Percentiles rank a stretch among this genome's conserved stretches.
Evolutionary conservation across 1,140 invertebrate genomes (phyloP).

Genomic region (Babylonia areolata): DNA sequence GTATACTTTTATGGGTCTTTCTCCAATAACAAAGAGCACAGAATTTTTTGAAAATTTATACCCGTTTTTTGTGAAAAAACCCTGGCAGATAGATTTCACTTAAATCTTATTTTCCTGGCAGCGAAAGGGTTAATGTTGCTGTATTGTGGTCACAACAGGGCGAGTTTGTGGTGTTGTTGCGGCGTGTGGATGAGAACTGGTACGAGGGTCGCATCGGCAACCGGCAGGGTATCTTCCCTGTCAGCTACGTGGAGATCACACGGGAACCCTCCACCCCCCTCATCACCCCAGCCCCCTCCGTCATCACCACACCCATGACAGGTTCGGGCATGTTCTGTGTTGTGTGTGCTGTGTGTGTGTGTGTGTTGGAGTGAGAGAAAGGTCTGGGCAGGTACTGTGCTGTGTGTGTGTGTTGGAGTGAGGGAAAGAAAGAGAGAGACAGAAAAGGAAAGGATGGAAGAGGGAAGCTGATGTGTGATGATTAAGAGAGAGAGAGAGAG

Average conservation of each 20-base stretch:
- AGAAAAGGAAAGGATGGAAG: too few relatives aligned
- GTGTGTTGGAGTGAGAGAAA: neutral
- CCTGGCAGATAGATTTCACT: too few relatives aligned
- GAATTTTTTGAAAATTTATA: too few relatives aligned
- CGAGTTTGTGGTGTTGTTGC: constrained; percentile 80
- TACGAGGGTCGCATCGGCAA: constrained; percentile 80
- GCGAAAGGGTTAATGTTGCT: too few relatives aligned
- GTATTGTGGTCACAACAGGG: constrained; percentile 66
- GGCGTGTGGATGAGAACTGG: constrained; percentile 82
- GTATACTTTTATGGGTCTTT: too few relatives aligned
- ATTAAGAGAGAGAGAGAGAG: too few relatives aligned
- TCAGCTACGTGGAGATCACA: constrained; percentile 82
- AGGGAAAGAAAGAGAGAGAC: neutral
- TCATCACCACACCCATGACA: constrained; percentile 73
- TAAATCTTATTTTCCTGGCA: too few relatives aligned
- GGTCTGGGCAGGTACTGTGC: constrained; percentile 46
- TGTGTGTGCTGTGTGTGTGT: neutral
- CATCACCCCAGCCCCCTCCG: constrained; percentile 72
- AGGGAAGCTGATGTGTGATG: too few relatives aligned
- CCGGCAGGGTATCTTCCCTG: constrained; percentile 81
- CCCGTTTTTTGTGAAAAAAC: too few relatives aligned
- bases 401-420: neutral
- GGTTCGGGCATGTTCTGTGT: constrained; percentile 46
- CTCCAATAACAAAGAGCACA: too few relatives aligned
- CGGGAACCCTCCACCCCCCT: constrained; percentile 74